A percentile compares a stretch with the other conserved stretches of the same genome.
Evolutionary conservation across 92 coral and sea anemone genomes (phyloP).

Genomic region (Phenganax stokvisi): DNA sequence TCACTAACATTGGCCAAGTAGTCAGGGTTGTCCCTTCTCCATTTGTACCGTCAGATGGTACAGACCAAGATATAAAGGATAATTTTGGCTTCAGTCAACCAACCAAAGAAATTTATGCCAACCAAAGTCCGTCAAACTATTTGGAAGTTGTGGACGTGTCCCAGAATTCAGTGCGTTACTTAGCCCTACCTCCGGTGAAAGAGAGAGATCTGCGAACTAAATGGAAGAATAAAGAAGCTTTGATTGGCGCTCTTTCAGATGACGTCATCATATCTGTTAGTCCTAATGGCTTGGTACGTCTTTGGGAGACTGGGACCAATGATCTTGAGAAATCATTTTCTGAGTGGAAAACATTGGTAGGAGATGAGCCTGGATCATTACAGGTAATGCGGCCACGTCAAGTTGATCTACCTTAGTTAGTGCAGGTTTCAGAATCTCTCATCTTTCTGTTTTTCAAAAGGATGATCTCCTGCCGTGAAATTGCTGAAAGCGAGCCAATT

Average conservation of each 20-base stretch:
- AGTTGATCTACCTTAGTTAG: no score
- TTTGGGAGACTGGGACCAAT: conserved; percentile 93
- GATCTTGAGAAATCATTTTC: conserved; percentile 73
- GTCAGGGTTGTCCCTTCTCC: conserved; percentile 73
- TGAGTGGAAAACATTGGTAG: conserved; percentile 86
- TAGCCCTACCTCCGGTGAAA: conserved; percentile 66
- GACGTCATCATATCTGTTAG: conserved; percentile 86
- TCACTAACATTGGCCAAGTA: conserved; percentile 76
- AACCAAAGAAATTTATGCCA: not conserved
- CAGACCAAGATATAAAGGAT: conserved; percentile 34
- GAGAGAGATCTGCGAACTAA: conserved; percentile 60
- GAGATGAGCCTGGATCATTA: conserved; percentile 64
- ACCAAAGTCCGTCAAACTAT: conserved; percentile 45
- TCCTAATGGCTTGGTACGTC: conserved; percentile 73
- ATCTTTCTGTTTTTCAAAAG: not conserved
- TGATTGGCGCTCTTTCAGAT: conserved; percentile 68
- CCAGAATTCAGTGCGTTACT: conserved; percentile 54
- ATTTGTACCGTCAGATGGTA: conserved; percentile 50
- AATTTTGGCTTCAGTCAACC: not conserved
- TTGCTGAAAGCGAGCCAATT: no score
- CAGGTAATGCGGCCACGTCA: conserved; percentile 49
- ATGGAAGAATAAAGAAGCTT: conserved; percentile 62
- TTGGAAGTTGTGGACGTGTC: conserved; percentile 82
- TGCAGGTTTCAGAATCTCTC: not conserved
- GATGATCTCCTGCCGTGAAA: no score